These are phyloP conservation scores for Phalanger gymnotis DNA, from an alignment of 2,797 vertebrate species.

Conservation along the genomic window DNA sequence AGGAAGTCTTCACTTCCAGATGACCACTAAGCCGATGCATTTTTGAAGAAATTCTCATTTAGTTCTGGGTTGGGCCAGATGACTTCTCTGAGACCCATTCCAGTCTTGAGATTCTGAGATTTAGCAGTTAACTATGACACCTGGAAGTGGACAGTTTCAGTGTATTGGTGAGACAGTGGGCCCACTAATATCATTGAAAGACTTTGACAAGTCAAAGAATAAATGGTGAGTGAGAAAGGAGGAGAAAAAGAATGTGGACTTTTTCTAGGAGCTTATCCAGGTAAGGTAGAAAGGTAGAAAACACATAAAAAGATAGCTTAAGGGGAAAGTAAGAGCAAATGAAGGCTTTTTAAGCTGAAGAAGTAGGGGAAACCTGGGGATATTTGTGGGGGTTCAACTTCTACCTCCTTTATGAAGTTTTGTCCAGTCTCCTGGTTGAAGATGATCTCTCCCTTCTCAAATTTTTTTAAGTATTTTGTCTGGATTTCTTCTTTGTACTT, in stretches of 20 bases:
- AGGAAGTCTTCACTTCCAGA: not conserved
- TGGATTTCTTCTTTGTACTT: not conserved
- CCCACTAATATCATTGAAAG: too few relatives aligned
- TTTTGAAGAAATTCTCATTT: not conserved
- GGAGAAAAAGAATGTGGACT: not conserved
- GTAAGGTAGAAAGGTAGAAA: not conserved
- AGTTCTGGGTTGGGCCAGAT: not conserved
- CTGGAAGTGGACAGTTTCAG: not conserved
- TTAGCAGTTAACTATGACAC: not conserved
- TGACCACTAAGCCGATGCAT: not conserved
- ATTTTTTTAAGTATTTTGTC: not conserved
- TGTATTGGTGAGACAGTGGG: not conserved
- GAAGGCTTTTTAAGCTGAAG: not conserved
- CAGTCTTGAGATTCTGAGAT: not conserved
- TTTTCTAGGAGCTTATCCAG: not conserved
- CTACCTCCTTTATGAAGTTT: not conserved
- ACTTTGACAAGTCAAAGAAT: not conserved
- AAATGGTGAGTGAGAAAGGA: not conserved
- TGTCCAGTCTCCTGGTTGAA: not conserved
- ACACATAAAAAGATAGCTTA: not conserved
- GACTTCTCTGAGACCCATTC: not conserved
- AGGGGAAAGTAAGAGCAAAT: not conserved
- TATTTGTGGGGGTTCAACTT: not conserved
- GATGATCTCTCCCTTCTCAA: not conserved
- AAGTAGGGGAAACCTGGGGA: not conserved